These are phyloP conservation scores for Pangasius macronema DNA, from an alignment of 2,797 vertebrate genomes.

Conservation along the genomic window DNA sequence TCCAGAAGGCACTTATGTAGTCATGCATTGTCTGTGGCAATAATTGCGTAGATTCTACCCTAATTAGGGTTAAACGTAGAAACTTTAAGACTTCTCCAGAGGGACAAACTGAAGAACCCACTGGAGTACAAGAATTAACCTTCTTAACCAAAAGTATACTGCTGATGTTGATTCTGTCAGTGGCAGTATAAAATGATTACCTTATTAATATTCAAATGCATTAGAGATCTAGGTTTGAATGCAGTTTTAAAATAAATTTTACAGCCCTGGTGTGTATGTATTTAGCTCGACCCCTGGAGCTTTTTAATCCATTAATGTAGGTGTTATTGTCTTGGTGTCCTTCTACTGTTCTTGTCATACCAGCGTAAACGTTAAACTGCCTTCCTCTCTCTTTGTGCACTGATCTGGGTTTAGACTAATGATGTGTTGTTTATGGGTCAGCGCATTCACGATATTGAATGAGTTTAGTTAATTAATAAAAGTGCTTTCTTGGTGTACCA, in stretches of 20 bases:
- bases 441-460: not conserved
- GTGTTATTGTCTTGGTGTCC: not conserved
- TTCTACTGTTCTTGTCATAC: not conserved
- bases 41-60: not conserved
- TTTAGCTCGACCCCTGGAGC: not conserved
- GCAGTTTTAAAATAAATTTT: not conserved
- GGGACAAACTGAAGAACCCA: not conserved
- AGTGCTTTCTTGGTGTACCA: conserved; percentile 3
- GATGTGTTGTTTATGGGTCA: conserved; percentile 11
- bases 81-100: too few relatives aligned
- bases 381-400: not conserved
- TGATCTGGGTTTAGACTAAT: conserved; percentile 5
- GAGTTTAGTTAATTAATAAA: not conserved
- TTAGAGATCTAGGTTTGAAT: not conserved
- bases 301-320: not conserved
- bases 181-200: not conserved
- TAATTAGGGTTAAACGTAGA: not conserved
- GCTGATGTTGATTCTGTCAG: not conserved
- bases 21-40: not conserved
- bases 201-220: not conserved
- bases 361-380: not conserved
- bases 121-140: not conserved
- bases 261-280: not conserved
- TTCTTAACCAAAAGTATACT: not conserved
- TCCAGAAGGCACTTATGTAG: not conserved